A percentile compares a stretch with the other conserved stretches of the same genome.
phyloP scores from a whole-genome alignment of 2,797 vertebrate genomes.

The Eidolon dupreanum region DNA sequence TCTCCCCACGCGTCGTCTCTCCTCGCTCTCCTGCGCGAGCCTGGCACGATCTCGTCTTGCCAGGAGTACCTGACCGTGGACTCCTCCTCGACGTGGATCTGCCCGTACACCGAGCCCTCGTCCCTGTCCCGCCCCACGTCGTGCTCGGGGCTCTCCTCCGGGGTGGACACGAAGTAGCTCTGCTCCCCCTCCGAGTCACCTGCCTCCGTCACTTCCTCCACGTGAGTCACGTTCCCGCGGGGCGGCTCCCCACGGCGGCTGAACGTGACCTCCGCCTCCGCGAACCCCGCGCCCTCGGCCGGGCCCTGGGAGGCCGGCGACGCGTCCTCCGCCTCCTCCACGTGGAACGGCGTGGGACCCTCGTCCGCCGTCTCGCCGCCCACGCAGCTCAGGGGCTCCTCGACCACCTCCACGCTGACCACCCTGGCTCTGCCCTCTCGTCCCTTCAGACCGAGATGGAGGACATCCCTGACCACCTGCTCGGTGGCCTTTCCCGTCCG shows the following conservation, averaged over 20 bases:
- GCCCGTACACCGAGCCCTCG: slow-evolving; percentile 91
- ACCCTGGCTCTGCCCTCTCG: slow-evolving; percentile 85
- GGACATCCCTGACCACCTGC: slow-evolving; percentile 90
- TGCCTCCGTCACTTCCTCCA: slow-evolving; percentile 87
- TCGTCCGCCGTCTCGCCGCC: slow-evolving; percentile 84
- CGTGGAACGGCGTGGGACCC: slow-evolving; percentile 88
- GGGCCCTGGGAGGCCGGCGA: slow-evolving; percentile 70
- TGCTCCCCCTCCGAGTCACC: slow-evolving; percentile 90
- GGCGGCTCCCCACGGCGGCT: not conserved
- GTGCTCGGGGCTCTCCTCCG: slow-evolving; percentile 75
- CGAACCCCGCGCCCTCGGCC: slow-evolving; percentile 65
- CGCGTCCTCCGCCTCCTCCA: slow-evolving; percentile 92
- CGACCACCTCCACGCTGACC: slow-evolving; percentile 94
- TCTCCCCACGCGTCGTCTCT: not conserved
- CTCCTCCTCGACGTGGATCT: slow-evolving; percentile 89
- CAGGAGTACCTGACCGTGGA: slow-evolving; percentile 88
- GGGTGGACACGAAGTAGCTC: slow-evolving; percentile 96
- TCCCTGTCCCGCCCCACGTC: slow-evolving; percentile 84
- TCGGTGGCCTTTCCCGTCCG: slow-evolving; percentile 88
- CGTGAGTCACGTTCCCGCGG: slow-evolving; percentile 56
- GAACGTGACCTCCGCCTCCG: slow-evolving; percentile 50
- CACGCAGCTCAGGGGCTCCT: slow-evolving; percentile 89
- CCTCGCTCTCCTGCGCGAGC: slow-evolving; percentile 77
- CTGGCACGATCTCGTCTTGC: slow-evolving; percentile 88
- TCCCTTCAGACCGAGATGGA: slow-evolving; percentile 88